Evolutionary conservation across 2,888 invertebrate species (phyloP), one percentile per base, ranked within the genome.

Genomic region (Xiphydria camelus): DNA sequence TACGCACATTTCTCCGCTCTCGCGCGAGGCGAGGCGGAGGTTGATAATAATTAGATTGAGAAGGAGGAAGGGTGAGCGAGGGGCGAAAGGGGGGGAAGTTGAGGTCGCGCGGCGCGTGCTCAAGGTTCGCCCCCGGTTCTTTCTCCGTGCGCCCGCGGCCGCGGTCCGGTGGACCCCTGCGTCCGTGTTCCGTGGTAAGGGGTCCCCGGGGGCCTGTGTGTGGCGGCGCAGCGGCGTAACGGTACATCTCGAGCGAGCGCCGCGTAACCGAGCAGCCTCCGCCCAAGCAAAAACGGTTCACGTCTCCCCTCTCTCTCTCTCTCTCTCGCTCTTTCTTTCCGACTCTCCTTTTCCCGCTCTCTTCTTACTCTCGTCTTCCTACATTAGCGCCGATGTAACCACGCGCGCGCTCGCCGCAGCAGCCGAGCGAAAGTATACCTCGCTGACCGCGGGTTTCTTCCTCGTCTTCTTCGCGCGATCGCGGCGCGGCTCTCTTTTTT

Each of bases 221-320:
- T n/a, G 34, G 34, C 9, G 26, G 46, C 38, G 26, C 45, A 39
- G 45, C n/a, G n/a, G n/a, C 41, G 46, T 57, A 57, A 57, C 57
- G 57, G 57, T 55, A 57, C 50, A n/a, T 49, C 51, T 50, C 41
- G 47, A 48, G 10, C 26, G 12, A 14, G 14, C 14, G 26, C 46
- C 18, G 32, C 18, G 47, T 42, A 36, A 39, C 47, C 35, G 34
- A 37, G 45, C 47, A 50, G 46, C 51, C 51, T 53, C 53, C 51
- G 46, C 55, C 57, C 55, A 54, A 53, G 36, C 44, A 39, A 54
- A 55, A 53, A 49, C 45, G 38, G 20, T 9, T 31, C 32, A 9
- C 32, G n/a, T n/a, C n/a, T n/a, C n/a, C 15, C 18, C 33, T 33
- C 36, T 7, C 9, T 20, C 9, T 21, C 36, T 36, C 36, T 36